Evolutionary conservation across 2,888 invertebrate species (phyloP), one percentile per base, ranked within the genome.

Genomic region (Clunio marinus): DNA sequence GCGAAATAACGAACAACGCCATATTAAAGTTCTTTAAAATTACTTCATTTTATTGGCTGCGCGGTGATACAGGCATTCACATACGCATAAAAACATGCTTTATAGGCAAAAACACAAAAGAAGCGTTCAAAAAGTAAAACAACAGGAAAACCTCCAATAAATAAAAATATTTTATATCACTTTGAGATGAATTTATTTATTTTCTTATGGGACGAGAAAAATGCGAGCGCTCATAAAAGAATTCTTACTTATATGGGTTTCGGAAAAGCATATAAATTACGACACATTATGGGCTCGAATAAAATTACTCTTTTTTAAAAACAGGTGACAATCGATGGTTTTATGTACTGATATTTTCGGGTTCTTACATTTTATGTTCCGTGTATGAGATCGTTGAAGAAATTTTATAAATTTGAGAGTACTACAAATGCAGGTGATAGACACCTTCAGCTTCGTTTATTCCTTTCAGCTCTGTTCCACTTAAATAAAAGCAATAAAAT

Each of bases 11-110:
- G 20, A 51, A 8, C 4, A 5, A 17, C 22, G 8, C 51, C 5
- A 41, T n/a, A 41, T 41, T 41, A 41, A 51, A 51, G 51, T 51
- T 37, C 60, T 60, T 37, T 60, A 60, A 60, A 60, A 60, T 60
- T 60, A 24, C 60, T 60, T 24, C 24, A 60, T 37, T 60, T 41
- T 60, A 24, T 41, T 22, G 10, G 22, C 28, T 32, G 58, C 15
- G n/a, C 22, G 20, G 20, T 22, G 20, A 51, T 51, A 4, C 22
- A 20, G 20, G 8, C 51, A 20, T 20, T 22, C 20, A 22, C 2
- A 17, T 17, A 17, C 22, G 2, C 51, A 17, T 51, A 51, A 51
- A 41, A n/a, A 10, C 10, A 51, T 20, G 2, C 10, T 51, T 51
- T 51, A 51, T 51, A 2, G 22, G 51, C 2, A 51, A 20, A 41